These are phyloP conservation scores for Tetramorium alpestre DNA, from an alignment of 1,140 invertebrate species.

Conservation along the genomic window DNA sequence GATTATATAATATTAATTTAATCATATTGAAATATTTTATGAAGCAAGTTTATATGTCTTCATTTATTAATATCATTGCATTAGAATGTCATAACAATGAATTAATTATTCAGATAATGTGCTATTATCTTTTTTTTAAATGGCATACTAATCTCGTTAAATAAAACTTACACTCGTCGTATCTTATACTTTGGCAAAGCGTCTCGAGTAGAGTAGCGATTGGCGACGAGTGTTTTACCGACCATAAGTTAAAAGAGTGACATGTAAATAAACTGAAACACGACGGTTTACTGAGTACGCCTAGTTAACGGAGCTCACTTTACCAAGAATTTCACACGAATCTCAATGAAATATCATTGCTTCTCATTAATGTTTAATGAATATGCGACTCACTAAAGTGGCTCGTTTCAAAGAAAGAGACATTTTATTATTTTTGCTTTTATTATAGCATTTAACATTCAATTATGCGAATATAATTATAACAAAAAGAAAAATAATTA, in stretches of 20 bases:
- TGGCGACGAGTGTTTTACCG: constrained; percentile 78
- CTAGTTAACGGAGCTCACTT: not conserved
- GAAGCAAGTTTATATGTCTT: not conserved
- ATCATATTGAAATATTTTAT: not conserved
- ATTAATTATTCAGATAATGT: constrained; percentile 49
- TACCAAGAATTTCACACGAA: constrained; percentile 32
- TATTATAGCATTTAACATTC: not conserved
- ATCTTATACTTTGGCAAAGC: constrained; percentile 69
- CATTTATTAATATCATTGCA: constrained; percentile 29
- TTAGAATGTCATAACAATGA: constrained; percentile 18
- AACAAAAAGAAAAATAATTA: not conserved
- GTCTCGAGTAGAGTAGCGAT: constrained; percentile 68
- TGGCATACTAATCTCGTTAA: constrained; percentile 64
- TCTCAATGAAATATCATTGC: constrained; percentile 30
- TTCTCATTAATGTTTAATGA: not conserved
- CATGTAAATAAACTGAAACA: constrained; percentile 77
- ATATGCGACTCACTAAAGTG: not conserved
- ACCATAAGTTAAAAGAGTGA: constrained; percentile 71
- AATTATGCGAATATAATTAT: not conserved
- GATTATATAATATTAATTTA: too few relatives aligned
- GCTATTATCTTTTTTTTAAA: constrained; percentile 25
- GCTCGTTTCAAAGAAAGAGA: not conserved
- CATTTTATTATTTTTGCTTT: not conserved
- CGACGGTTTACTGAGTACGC: constrained; percentile 57
- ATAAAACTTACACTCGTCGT: constrained; percentile 61